Evolutionary conservation across 92 coral and sea anemone genomes (phyloP).

Genomic region (Porites lobata): DNA sequence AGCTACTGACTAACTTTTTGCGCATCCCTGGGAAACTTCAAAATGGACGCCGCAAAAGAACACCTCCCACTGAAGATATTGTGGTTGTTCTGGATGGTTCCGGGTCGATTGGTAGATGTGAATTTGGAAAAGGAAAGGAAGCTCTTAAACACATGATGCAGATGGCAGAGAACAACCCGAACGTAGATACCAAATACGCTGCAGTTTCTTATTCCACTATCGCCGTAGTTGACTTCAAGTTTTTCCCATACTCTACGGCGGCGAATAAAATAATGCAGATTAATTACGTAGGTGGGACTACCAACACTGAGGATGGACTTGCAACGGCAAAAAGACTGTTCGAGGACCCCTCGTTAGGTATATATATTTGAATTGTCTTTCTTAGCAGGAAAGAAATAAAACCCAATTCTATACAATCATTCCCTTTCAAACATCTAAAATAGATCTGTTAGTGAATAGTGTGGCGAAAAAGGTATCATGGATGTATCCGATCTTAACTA

Average conservation of each 20-base stretch:
- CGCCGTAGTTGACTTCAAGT: slow-evolving; percentile 13
- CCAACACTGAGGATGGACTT: slow-evolving; percentile 38
- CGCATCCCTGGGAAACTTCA: not conserved
- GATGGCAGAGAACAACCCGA: not conserved
- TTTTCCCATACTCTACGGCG: slow-evolving; percentile 1
- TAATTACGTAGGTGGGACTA: not conserved
- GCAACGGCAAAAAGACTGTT: slow-evolving; percentile 23
- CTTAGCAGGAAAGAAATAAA: no score
- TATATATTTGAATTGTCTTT: no score
- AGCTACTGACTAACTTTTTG: slow-evolving; percentile 18
- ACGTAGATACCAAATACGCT: not conserved
- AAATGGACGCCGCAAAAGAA: not conserved
- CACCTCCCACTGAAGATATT: not conserved
- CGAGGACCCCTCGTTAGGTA: slow-evolving; percentile 16
- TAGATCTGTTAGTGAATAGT: no score
- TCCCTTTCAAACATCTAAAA: no score
- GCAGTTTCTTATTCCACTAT: slow-evolving; percentile 3
- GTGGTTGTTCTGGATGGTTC: slow-evolving; percentile 47
- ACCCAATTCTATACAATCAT: no score
- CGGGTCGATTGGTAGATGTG: slow-evolving; percentile 23
- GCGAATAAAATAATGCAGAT: not conserved
- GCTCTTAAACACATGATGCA: slow-evolving; percentile 17
- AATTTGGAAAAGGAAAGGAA: slow-evolving; percentile 41
- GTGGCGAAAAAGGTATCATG: no score
- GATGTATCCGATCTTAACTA: no score